Percentiles rank a stretch among this genome's conserved stretches.
Conservation (phyloP, 2,113 vertebrate genomes). For the Marmota flaviventris region DNA sequence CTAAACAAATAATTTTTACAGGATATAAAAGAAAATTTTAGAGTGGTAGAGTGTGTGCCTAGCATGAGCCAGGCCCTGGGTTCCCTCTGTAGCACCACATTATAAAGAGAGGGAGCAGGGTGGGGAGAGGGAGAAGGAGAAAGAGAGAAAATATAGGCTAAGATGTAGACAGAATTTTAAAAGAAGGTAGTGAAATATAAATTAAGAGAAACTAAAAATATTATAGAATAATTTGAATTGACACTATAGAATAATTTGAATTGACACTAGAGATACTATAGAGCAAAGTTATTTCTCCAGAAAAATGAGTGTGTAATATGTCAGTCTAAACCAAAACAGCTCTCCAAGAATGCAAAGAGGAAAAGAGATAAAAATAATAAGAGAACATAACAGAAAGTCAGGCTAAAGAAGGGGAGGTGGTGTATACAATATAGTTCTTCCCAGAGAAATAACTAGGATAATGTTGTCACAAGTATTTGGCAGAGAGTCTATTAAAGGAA, state of each 20-base stretch:
- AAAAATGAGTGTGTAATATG: not conserved
- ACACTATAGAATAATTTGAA: not conserved
- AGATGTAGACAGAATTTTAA: not conserved
- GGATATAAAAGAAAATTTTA: not conserved
- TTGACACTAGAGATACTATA: not conserved
- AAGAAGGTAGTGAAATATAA: not conserved
- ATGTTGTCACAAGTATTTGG: not conserved
- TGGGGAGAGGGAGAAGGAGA: too few relatives aligned
- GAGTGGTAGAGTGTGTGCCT: not conserved
- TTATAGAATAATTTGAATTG: not conserved
- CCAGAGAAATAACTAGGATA: not conserved
- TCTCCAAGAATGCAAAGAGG: not conserved
- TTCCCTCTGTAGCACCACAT: not conserved
- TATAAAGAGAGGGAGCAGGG: not conserved
- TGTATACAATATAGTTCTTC: not conserved
- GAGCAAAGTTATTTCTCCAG: not conserved
- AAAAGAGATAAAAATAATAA: not conserved
- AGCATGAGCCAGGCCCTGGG: not conserved
- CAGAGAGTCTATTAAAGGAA: conserved; percentile 1
- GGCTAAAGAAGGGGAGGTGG: not conserved
- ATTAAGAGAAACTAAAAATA: not conserved
- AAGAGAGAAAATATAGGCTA: not conserved
- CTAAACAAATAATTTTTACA: not conserved
- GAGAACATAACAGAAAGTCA: not conserved
- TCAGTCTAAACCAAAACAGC: not conserved